Evolutionary conservation across 2,888 invertebrate species (phyloP).

Genomic region (Campaea margaritaria): DNA sequence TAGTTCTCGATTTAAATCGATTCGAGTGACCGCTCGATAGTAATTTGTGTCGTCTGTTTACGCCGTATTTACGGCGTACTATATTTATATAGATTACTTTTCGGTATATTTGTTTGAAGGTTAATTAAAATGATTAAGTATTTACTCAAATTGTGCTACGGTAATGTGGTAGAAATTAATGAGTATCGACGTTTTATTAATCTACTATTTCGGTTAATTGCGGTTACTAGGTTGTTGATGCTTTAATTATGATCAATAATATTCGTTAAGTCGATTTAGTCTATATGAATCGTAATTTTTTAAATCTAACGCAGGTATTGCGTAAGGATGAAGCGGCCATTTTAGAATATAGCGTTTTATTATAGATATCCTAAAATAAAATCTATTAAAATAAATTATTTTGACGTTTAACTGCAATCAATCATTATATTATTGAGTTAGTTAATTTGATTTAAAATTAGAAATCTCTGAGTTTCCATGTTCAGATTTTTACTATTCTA

Average conservation of each 20-base stretch:
- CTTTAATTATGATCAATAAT: background rate
- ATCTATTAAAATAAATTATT: too few species aligned
- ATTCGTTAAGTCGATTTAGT: slow-evolving; percentile 1
- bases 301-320: background rate
- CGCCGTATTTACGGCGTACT: too few species aligned
- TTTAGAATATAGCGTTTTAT: background rate
- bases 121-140: background rate
- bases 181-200: slow-evolving; percentile 1
- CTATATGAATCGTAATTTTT: slow-evolving; percentile 4
- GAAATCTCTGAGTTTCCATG: too few species aligned
- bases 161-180: background rate
- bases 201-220: background rate
- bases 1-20: slow-evolving; percentile 45
- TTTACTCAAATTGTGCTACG: background rate
- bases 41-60: slow-evolving; percentile 17
- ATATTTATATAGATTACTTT: background rate
- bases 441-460: too few species aligned
- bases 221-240: background rate
- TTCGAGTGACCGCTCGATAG: slow-evolving; percentile 41
- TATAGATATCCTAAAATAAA: too few species aligned
- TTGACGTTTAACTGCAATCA: too few species aligned
- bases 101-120: slow-evolving; percentile 1
- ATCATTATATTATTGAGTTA: too few species aligned
- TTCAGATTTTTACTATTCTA: too few species aligned
- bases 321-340: slow-evolving; percentile 1